Conservation (phyloP, 2,888 invertebrate species). For the Drosophila histrio region DNA sequence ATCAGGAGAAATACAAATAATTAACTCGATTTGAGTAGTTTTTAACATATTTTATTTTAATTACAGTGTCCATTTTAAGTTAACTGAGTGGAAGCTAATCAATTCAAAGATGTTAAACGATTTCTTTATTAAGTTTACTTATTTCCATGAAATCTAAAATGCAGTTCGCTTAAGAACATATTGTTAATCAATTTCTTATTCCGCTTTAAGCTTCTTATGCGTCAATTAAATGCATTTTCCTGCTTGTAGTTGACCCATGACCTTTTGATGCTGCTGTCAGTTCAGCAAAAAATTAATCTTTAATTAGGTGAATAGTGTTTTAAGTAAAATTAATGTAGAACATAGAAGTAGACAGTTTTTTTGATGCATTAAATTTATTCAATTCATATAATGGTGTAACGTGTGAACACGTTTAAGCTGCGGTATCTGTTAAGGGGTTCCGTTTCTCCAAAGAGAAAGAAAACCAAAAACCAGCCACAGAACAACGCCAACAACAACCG, state of each 20-base stretch:
- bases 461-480: conserved; percentile 47
- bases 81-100: not conserved
- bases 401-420: not conserved
- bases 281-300: conserved; percentile 1
- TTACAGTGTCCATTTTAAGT: not conserved
- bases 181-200: conserved; percentile 1
- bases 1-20: too few relatives aligned
- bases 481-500: conserved; percentile 38
- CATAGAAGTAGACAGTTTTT: not conserved
- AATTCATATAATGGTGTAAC: too few relatives aligned
- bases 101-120: not conserved
- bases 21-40: too few relatives aligned
- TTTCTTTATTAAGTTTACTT: not conserved
- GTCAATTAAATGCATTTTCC: conserved; percentile 21
- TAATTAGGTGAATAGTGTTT: conserved; percentile 11
- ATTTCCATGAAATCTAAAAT: not conserved
- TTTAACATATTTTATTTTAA: not conserved
- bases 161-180: not conserved
- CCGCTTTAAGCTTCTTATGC: conserved; percentile 30
- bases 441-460: conserved; percentile 35
- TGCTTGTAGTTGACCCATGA: not conserved
- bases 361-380: not conserved
- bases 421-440: not conserved
- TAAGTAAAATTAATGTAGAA: not conserved
- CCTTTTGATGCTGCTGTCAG: not conserved